Conservation (phyloP, 2,113 vertebrate species). For the Menura novaehollandiae region DNA sequence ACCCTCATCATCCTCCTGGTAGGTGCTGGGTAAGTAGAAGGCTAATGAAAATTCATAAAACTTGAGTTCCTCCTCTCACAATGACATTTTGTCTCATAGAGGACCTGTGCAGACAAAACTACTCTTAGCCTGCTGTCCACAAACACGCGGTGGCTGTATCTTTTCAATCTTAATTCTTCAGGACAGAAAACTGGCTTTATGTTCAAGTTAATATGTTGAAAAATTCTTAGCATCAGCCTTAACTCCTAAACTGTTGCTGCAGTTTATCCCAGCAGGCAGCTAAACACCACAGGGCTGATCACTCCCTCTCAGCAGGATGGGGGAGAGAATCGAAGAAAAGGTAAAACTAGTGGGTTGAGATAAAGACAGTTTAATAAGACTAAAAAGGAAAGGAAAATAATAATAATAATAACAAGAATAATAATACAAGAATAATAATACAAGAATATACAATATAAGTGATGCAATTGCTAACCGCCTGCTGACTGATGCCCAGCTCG, state of each 20-base stretch:
- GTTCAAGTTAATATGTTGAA: neutral
- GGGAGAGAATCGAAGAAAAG: neutral
- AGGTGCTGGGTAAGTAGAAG: neutral
- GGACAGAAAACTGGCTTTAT: neutral
- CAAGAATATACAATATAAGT: neutral
- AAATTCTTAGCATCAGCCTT: neutral
- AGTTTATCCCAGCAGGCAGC: neutral
- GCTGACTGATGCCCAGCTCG: neutral
- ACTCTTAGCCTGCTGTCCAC: neutral
- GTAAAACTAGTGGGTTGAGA: neutral
- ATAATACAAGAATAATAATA: neutral
- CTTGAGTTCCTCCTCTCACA: neutral
- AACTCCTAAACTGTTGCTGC: neutral
- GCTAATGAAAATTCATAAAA: neutral
- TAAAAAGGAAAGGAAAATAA: neutral
- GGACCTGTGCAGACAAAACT: neutral
- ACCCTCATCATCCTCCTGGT: neutral
- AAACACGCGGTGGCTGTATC: neutral
- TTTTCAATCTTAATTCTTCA: neutral
- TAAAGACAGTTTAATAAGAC: neutral
- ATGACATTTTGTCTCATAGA: neutral
- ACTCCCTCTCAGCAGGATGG: rapidly evolving
- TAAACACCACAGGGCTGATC: neutral
- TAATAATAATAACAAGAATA: neutral
- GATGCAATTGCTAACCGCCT: neutral